Percentiles rank a stretch among this genome's conserved stretches.
phyloP scores from a whole-genome alignment of 2,797 vertebrate genomes.

The Cynopterus sphinx region DNA sequence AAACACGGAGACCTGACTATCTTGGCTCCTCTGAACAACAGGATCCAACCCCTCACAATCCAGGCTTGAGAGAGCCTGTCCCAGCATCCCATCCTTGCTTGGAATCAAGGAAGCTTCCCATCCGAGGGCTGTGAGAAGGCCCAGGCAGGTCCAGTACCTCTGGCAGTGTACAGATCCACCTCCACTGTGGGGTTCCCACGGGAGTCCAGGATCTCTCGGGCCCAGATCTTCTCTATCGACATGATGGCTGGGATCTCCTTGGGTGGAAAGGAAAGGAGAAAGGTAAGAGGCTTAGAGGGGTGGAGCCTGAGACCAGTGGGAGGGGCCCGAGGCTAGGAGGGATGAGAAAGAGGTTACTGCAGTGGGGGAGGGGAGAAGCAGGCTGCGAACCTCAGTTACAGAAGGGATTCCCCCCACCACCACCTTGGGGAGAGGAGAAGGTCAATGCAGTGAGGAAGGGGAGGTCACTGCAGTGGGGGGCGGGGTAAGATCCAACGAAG shows the following conservation, averaged over 20 bases:
- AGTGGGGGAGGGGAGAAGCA: constrained; percentile 59
- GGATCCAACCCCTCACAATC: neutral
- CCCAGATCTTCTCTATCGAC: constrained; percentile 87
- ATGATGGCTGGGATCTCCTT: constrained; percentile 78
- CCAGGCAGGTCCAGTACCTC: constrained; percentile 76
- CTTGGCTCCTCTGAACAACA: neutral
- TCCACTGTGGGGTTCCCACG: constrained; percentile 88
- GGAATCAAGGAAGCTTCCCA: neutral
- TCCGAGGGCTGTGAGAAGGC: neutral
- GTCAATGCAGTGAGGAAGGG: constrained; percentile 70
- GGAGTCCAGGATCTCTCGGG: constrained; percentile 88
- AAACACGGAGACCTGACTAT: neutral
- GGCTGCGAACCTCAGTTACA: neutral
- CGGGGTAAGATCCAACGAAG: neutral
- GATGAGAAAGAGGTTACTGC: constrained; percentile 70
- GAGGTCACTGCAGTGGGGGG: constrained; percentile 68
- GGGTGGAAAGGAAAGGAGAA: constrained; percentile 44
- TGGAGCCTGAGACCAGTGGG: constrained; percentile 65
- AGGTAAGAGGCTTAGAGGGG: constrained; percentile 53
- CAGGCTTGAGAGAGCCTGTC: neutral
- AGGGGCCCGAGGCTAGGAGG: constrained; percentile 53
- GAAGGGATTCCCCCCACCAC: neutral
- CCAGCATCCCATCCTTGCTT: neutral
- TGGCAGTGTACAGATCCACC: constrained; percentile 86
- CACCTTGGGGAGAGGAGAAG: neutral